Conservation (phyloP, 2,797 vertebrate species). For the Oreonectes daqikongensis region DNA sequence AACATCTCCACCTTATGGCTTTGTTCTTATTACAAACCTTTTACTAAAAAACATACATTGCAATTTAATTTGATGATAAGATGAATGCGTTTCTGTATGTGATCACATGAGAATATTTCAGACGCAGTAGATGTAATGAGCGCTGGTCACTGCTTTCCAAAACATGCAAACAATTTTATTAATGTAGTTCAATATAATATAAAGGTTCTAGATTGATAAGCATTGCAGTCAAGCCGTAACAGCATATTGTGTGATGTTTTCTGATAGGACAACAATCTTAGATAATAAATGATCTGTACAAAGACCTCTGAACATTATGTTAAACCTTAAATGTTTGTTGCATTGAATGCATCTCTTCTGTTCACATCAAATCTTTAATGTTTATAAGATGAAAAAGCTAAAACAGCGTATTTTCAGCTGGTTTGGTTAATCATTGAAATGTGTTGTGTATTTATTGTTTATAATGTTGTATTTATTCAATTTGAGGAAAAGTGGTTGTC, state of each 20-base stretch:
- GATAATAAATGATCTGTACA: neutral
- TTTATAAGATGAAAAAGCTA: neutral
- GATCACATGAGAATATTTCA: neutral
- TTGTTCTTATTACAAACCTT: neutral
- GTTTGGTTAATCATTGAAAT: neutral
- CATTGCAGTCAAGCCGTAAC: neutral
- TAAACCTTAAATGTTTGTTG: neutral
- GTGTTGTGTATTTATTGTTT: neutral
- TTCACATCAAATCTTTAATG: neutral
- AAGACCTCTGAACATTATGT: neutral
- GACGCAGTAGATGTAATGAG: too few relatives aligned
- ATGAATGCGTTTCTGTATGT: neutral
- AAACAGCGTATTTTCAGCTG: neutral
- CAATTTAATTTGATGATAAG: neutral
- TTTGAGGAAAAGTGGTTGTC: neutral
- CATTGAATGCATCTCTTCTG: neutral
- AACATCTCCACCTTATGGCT: constrained; percentile 4
- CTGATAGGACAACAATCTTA: neutral
- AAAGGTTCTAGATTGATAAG: neutral
- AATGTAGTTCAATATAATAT: neutral
- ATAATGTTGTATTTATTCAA: neutral
- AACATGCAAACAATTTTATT: neutral
- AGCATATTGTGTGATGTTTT: neutral
- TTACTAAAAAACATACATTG: neutral
- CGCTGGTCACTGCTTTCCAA: neutral